A percentile compares a stretch with the other conserved stretches of the same genome.
phyloP scores from a whole-genome alignment of 2,113 vertebrate genomes.

The Anolis carolinensis region DNA sequence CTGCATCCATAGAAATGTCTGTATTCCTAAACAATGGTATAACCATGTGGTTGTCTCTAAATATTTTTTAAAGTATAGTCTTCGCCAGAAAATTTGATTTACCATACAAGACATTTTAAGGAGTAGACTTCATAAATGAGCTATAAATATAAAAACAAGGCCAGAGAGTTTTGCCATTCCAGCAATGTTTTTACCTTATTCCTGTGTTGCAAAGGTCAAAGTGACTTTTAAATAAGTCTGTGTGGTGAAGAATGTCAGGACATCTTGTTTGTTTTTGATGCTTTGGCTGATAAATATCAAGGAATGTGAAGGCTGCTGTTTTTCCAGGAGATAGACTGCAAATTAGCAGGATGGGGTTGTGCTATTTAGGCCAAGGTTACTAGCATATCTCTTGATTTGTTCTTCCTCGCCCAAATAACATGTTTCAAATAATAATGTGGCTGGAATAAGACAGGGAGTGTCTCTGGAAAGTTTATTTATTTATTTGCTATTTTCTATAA shows the following conservation, averaged over 20 bases:
- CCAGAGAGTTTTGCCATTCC: constrained; percentile 36
- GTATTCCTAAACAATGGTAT: background rate
- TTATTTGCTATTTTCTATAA: background rate
- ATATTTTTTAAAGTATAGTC: background rate
- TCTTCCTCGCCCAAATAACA: constrained; percentile 12
- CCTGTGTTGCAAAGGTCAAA: constrained; percentile 11
- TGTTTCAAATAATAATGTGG: background rate
- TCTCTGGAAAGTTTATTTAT: background rate
- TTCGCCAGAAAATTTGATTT: background rate
- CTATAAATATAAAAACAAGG: background rate
- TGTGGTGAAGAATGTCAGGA: constrained; percentile 12
- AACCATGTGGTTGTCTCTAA: background rate
- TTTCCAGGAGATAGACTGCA: constrained; percentile 19
- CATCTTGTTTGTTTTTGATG: constrained; percentile 37
- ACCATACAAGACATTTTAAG: background rate
- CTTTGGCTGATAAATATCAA: constrained; percentile 38
- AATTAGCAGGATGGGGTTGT: constrained; percentile 21
- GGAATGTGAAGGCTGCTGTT: constrained; percentile 44
- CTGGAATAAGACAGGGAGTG: background rate
- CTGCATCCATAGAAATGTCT: background rate
- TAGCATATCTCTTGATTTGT: constrained; percentile 11
- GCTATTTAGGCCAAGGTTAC: constrained; percentile 10
- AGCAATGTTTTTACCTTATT: constrained; percentile 29
- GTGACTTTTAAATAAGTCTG: constrained; percentile 38
- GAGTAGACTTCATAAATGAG: background rate